Evolutionary conservation across 2,888 invertebrate genomes (phyloP), one percentile per base, ranked within the genome.

Genomic region (Diadegma fenestrale): DNA sequence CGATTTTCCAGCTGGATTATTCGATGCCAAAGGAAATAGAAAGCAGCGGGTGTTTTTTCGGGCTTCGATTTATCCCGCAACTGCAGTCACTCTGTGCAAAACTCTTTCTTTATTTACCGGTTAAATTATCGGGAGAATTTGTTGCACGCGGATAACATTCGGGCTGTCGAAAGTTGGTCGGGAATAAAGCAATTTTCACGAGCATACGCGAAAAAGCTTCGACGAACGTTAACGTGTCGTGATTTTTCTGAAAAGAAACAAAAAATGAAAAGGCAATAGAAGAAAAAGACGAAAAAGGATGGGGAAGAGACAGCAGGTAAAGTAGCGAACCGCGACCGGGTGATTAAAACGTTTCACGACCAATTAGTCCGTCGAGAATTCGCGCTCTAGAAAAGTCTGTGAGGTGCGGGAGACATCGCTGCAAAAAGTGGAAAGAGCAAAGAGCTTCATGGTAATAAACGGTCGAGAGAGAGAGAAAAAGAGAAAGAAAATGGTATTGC

Each of bases 281-380:
- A 22, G 69, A 58, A 76, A 30, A 63, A 30, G 41, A 48, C 17
- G 2, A 43, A 26, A 54, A 26, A 43, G 41, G 45, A 17, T 19
- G n/a, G 69, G 41, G 6, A 22, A 66, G 54, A 66, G 68, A 41
- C 17, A 41, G n/a, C 63, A 41, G 66, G 17, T 14, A 41, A 48
- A 68, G 54, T 69, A 68, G 41, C 33, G 78, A 68, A 61, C 71
- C 71, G 69, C 68, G 63, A 30, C 66, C 54, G 79, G 82, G 75
- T 80, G 85, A 85, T 85, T 85, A 82, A 82, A 85, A 82, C 82
- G 82, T 85, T 85, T 85, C 85, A 85, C 85, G 82, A 82, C 79
- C 85, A 85, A 85, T 85, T 85, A 85, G 85, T 66, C 75, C 71
- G 64, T 75, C 85, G 85, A 75, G 82, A 79, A 81, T 82, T 82